A percentile compares a stretch with the other conserved stretches of the same genome.
These are phyloP conservation scores for Lasiommata megera DNA, from an alignment of 2,888 invertebrate genomes.

Conservation along the genomic window DNA sequence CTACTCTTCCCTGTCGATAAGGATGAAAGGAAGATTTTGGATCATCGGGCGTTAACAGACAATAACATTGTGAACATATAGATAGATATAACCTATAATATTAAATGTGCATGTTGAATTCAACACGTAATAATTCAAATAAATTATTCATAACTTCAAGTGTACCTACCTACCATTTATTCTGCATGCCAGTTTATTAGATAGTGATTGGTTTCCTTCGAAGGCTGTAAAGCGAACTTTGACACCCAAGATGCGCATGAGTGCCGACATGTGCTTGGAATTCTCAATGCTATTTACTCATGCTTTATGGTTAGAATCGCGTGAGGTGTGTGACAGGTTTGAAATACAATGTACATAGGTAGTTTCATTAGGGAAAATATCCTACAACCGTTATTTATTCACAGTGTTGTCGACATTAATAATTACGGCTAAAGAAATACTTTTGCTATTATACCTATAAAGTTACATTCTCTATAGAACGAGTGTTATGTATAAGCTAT, in stretches of 20 bases:
- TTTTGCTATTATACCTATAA: slow-evolving; percentile 1
- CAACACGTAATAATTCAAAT: slow-evolving; percentile 23
- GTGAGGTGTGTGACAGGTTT: slow-evolving; percentile 14
- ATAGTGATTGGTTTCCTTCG: slow-evolving; percentile 68
- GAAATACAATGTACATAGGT: slow-evolving; percentile 26
- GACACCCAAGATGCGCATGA: slow-evolving; percentile 44
- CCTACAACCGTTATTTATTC: slow-evolving; percentile 22
- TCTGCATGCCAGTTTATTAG: slow-evolving; percentile 59
- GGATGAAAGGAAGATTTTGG: no score
- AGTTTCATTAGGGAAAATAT: slow-evolving; percentile 32
- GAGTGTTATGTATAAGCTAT: no score
- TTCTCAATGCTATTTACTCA: slow-evolving; percentile 13
- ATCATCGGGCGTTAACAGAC: no score
- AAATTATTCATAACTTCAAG: slow-evolving; percentile 45
- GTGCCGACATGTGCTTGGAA: not conserved
- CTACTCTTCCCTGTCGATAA: no score
- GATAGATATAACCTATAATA: not conserved
- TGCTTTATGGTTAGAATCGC: not conserved
- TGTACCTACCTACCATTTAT: slow-evolving; percentile 46
- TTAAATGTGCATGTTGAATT: slow-evolving; percentile 1
- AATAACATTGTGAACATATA: no score
- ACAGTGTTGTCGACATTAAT: slow-evolving; percentile 18
- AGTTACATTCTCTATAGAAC: not conserved
- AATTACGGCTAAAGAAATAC: slow-evolving; percentile 3
- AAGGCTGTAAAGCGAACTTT: slow-evolving; percentile 70